Evolutionary conservation across 2,888 invertebrate species (phyloP).

Genomic region (Amiota communis): DNA sequence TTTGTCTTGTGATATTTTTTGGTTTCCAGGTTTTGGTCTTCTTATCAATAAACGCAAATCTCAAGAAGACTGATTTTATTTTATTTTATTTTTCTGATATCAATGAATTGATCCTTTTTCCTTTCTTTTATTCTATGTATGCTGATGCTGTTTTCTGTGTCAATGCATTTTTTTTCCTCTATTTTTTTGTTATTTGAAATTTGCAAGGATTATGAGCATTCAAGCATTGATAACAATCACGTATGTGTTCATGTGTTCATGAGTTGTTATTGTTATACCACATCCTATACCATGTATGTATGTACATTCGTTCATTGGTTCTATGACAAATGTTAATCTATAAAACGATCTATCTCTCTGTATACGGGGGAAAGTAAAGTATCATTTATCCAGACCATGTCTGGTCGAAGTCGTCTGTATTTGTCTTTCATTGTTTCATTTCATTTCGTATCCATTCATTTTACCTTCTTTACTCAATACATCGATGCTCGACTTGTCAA

Average conservation of each 20-base stretch:
- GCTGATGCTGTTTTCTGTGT: slow-evolving; percentile 4
- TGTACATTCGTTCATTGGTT: background rate
- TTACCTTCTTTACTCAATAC: slow-evolving; percentile 27
- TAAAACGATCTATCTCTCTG: slow-evolving; percentile 41
- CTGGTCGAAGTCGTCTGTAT: background rate
- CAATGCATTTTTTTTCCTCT: background rate
- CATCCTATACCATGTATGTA: background rate
- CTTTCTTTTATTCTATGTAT: background rate
- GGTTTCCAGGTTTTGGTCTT: background rate
- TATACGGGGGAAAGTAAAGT: slow-evolving; percentile 28
- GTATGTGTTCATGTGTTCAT: slow-evolving; percentile 44
- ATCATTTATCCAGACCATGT: slow-evolving; percentile 21
- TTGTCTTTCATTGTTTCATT: background rate
- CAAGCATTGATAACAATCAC: slow-evolving; percentile 59
- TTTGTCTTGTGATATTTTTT: background rate
- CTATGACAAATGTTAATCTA: slow-evolving; percentile 43
- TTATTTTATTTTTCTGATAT: background rate
- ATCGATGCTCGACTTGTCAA: slow-evolving; percentile 38
- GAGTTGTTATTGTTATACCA: slow-evolving; percentile 23
- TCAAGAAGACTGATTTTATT: slow-evolving; percentile 10
- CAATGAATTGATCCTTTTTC: background rate
- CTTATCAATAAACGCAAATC: slow-evolving; percentile 18
- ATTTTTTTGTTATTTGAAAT: slow-evolving; percentile 40
- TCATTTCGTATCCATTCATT: background rate
- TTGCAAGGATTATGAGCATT: slow-evolving; percentile 63